Percentiles rank a stretch among this genome's conserved stretches.
phyloP scores from a whole-genome alignment of 2,888 invertebrate species.

The Spodoptera picta region DNA sequence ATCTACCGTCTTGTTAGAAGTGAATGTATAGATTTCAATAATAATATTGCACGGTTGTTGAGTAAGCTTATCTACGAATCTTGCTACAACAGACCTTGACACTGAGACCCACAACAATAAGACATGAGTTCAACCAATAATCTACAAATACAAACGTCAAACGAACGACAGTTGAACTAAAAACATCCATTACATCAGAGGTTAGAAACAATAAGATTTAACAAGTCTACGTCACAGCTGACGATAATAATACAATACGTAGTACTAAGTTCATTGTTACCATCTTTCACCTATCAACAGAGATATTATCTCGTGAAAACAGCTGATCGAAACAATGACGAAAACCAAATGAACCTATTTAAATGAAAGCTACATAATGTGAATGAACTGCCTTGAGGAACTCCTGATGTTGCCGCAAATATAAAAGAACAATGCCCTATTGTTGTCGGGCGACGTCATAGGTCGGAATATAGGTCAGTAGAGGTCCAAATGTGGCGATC shows the following conservation, averaged over 20 bases:
- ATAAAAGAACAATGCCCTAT: slow-evolving; percentile 88
- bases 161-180: slow-evolving; percentile 57
- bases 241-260: slow-evolving; percentile 64
- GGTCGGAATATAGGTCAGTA: slow-evolving; percentile 85
- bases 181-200: slow-evolving; percentile 67
- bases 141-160: slow-evolving; percentile 57
- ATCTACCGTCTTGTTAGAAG: slow-evolving; percentile 16
- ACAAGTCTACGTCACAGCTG: slow-evolving; percentile 66
- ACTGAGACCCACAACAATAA: slow-evolving; percentile 48
- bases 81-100: slow-evolving; percentile 33
- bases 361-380: slow-evolving; percentile 76
- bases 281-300: slow-evolving; percentile 80
- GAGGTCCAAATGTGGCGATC: slow-evolving; percentile 83
- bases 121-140: slow-evolving; percentile 50
- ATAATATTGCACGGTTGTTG: slow-evolving; percentile 27
- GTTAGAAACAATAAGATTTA: slow-evolving; percentile 76
- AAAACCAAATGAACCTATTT: slow-evolving; percentile 84
- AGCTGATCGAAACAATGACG: slow-evolving; percentile 86
- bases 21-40: slow-evolving; percentile 17
- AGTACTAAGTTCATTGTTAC: slow-evolving; percentile 79
- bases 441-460: slow-evolving; percentile 86
- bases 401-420: slow-evolving; percentile 85
- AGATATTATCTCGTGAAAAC: slow-evolving; percentile 83
- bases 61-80: slow-evolving; percentile 12
- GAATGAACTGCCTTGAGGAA: slow-evolving; percentile 87